phyloP scores from a whole-genome alignment of 2,113 vertebrate species.

The Cranoglanis bouderius region DNA sequence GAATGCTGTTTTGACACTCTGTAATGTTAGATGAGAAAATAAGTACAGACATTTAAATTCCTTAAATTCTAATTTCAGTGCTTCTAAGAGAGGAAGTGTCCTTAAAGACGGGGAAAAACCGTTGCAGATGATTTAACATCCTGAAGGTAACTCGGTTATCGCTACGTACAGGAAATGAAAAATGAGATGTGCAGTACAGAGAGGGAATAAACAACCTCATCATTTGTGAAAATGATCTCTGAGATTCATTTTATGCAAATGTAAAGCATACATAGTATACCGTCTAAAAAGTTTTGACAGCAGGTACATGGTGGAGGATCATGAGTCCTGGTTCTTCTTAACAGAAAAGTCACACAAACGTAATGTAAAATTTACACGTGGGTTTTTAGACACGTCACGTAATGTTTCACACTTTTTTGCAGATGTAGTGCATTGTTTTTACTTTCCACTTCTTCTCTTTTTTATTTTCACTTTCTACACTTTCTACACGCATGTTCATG shows the following conservation, averaged over 20 bases:
- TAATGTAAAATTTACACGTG: background rate
- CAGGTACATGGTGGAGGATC: background rate
- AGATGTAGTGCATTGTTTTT: background rate
- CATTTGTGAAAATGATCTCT: background rate
- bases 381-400: background rate
- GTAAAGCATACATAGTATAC: too few species aligned
- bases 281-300: background rate
- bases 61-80: slow-evolving; percentile 51
- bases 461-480: background rate
- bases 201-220: background rate
- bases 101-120: slow-evolving; percentile 25
- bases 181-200: background rate
- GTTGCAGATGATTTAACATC: slow-evolving; percentile 11
- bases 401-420: background rate
- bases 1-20: slow-evolving; percentile 56
- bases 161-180: slow-evolving; percentile 21
- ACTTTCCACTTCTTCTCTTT: background rate
- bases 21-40: slow-evolving; percentile 56
- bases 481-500: background rate
- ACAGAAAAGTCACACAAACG: background rate
- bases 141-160: slow-evolving; percentile 25
- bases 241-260: slow-evolving; percentile 16
- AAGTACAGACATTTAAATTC: slow-evolving; percentile 68
- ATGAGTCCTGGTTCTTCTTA: background rate
- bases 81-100: slow-evolving; percentile 25